Percentiles rank a stretch among this genome's conserved stretches.
These are phyloP conservation scores for Terebella lapidaria DNA, from an alignment of 2,888 invertebrate genomes.

Conservation along the genomic window DNA sequence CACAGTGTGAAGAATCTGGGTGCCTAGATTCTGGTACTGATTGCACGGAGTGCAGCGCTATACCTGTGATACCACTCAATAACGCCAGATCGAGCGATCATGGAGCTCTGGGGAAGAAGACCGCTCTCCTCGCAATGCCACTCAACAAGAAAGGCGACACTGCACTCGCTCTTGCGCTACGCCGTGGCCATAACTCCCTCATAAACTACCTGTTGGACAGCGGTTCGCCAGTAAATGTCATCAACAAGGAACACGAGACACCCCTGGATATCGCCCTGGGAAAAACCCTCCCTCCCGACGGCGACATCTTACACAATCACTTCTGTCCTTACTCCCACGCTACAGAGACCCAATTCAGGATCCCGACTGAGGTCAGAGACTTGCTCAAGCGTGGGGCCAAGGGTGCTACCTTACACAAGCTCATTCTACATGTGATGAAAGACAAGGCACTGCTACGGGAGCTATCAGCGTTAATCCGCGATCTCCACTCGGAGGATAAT, in stretches of 20 bases:
- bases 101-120: background rate
- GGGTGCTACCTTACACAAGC: slow-evolving; percentile 11
- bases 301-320: slow-evolving; percentile 16
- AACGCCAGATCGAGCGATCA: background rate
- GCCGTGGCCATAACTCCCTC: slow-evolving; percentile 4
- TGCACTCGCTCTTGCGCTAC: slow-evolving; percentile 10
- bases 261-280: slow-evolving; percentile 14
- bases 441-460: slow-evolving; percentile 5
- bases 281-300: slow-evolving; percentile 13
- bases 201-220: slow-evolving; percentile 6
- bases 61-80: too few relatives aligned
- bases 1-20: too few relatives aligned
- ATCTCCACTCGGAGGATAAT: slow-evolving; percentile 7
- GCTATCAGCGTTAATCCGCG: slow-evolving; percentile 7
- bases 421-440: slow-evolving; percentile 14
- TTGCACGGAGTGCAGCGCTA: background rate
- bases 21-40: too few relatives aligned
- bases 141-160: slow-evolving; percentile 8
- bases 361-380: slow-evolving; percentile 8
- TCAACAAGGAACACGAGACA: slow-evolving; percentile 12
- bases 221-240: slow-evolving; percentile 10
- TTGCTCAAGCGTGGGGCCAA: slow-evolving; percentile 11
- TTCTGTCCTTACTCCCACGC: slow-evolving; percentile 9
- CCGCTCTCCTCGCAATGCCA: background rate
- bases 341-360: background rate